These are phyloP conservation scores for Acipenser oxyrinchus DNA, from an alignment of 2,797 vertebrate species.

Conservation along the genomic window DNA sequence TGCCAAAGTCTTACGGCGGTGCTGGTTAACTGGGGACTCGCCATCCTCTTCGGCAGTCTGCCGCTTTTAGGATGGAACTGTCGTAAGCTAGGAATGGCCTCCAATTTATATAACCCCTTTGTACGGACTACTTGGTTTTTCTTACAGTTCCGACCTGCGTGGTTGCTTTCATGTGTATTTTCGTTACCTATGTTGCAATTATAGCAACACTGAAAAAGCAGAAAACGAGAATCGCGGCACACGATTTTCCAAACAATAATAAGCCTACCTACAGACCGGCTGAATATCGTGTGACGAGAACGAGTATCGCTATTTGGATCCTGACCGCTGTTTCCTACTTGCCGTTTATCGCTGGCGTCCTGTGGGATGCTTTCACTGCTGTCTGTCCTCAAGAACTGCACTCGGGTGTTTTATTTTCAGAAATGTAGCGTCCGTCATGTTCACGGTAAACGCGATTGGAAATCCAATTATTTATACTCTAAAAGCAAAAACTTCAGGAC, in stretches of 20 bases:
- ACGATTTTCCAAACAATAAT: background rate
- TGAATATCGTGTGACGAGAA: slow-evolving; percentile 32
- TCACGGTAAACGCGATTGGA: slow-evolving; percentile 36
- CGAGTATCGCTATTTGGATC: slow-evolving; percentile 37
- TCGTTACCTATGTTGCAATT: slow-evolving; percentile 47
- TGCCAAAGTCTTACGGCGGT: slow-evolving; percentile 30
- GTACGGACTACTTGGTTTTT: slow-evolving; percentile 34
- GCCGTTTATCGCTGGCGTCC: slow-evolving; percentile 36
- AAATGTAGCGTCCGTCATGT: slow-evolving; percentile 30
- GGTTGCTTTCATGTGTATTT: slow-evolving; percentile 31
- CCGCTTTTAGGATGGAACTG: slow-evolving; percentile 40
- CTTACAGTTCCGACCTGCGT: slow-evolving; percentile 29
- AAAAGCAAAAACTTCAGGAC: slow-evolving; percentile 19
- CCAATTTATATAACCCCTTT: slow-evolving; percentile 40
- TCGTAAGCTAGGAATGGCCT: slow-evolving; percentile 17
- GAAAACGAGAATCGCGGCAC: slow-evolving; percentile 28
- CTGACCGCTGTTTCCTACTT: slow-evolving; percentile 34
- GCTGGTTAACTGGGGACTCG: slow-evolving; percentile 33
- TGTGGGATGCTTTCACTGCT: slow-evolving; percentile 33
- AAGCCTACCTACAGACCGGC: slow-evolving; percentile 29
- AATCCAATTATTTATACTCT: slow-evolving; percentile 38
- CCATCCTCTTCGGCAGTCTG: slow-evolving; percentile 30
- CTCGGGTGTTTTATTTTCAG: slow-evolving; percentile 24
- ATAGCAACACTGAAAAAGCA: slow-evolving; percentile 36
- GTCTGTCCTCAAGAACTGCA: slow-evolving; percentile 27